Base-by-base conservation (phyloP, 2,113 vertebrate species). In the Scophthalmus maximus region DNA sequence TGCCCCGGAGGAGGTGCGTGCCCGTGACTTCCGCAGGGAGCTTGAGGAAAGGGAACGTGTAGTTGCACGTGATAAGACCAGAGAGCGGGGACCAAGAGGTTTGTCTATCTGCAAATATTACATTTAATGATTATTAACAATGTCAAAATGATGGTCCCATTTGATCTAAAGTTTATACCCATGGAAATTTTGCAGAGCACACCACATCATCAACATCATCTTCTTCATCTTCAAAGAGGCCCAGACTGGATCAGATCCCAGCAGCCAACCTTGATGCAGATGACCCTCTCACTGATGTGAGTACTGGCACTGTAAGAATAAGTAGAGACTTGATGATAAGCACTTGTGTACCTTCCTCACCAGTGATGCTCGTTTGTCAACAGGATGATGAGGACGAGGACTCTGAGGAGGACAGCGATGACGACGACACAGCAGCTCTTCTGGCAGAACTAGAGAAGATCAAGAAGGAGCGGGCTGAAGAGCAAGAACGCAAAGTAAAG, bases 261-360 rank as follows among this genome's bases (percentile, higher is more conserved):
- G 97, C 97, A 2, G 97, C 97, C 72, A 99, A 99, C 88, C 94
- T 99, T 30, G 98, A 99, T 85, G 98, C 98, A 4, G 97, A 99
- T 15, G 98, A 99, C 68, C 98, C 98, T 4, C 93, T 98, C 29
- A 98, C 97, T 62, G 98, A 98, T 66, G 98, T 98, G 92, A n/a
- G 95, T 90, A n/a, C 40, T 52, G 3, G 2, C 25, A 26, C 2
- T 62, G 30, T 15, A 12, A 50, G 2, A 32, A 12, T 20, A 8
- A 2, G 2, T 30, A 6, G 17, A 52, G 55, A 69, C 5, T 10
- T 36, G 4, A 8, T 6, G 29, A 68, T 77, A 42, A 53, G 10
- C 44, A 2, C 22, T 60, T 18, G 36, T 79, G 23, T 22, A 26
- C 8, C 5, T 49, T 1, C n/a, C 27, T 67, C 23, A 34, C 23